These are phyloP conservation scores for Listrodromus nycthemerus DNA, from an alignment of 2,888 invertebrate genomes.

Conservation along the genomic window DNA sequence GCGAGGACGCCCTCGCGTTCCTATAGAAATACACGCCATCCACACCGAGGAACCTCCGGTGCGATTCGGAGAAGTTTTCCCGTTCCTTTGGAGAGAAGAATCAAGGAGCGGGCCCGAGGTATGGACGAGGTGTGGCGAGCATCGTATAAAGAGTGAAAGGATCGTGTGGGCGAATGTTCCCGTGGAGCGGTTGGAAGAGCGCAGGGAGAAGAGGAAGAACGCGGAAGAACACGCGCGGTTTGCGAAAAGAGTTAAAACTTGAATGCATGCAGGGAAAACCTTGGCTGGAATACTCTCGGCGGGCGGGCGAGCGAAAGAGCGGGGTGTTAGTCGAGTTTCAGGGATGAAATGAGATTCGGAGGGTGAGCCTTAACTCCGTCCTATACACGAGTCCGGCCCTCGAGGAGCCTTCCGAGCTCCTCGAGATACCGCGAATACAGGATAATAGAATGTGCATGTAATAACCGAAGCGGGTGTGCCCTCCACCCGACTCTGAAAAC, in stretches of 20 bases:
- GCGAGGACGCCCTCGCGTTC: not conserved
- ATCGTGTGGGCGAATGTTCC: conserved; percentile 27
- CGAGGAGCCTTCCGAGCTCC: conserved; percentile 58
- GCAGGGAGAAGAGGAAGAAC: conserved; percentile 28
- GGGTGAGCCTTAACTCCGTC: conserved; percentile 23
- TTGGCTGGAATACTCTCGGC: conserved; percentile 31
- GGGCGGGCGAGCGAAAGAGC: not conserved
- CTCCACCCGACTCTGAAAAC: not conserved
- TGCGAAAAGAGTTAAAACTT: conserved; percentile 56
- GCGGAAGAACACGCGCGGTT: conserved; percentile 32
- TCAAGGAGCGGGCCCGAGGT: conserved; percentile 38
- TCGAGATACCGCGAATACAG: conserved; percentile 69
- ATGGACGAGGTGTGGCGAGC: conserved; percentile 42
- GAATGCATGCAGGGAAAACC: conserved; percentile 49
- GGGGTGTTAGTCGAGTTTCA: conserved; percentile 53
- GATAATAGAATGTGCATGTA: conserved; percentile 82
- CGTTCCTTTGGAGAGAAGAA: conserved; percentile 40
- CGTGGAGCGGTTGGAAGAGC: conserved; percentile 6
- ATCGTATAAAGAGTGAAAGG: conserved; percentile 45
- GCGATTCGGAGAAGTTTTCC: conserved; percentile 62
- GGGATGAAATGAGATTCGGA: conserved; percentile 50
- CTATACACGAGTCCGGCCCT: conserved; percentile 3
- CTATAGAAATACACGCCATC: not conserved
- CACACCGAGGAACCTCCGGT: conserved; percentile 43
- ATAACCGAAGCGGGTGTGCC: conserved; percentile 75